Evolutionary conservation across 2,113 vertebrate genomes (phyloP).

Genomic region (Sclerurus mexicanus): DNA sequence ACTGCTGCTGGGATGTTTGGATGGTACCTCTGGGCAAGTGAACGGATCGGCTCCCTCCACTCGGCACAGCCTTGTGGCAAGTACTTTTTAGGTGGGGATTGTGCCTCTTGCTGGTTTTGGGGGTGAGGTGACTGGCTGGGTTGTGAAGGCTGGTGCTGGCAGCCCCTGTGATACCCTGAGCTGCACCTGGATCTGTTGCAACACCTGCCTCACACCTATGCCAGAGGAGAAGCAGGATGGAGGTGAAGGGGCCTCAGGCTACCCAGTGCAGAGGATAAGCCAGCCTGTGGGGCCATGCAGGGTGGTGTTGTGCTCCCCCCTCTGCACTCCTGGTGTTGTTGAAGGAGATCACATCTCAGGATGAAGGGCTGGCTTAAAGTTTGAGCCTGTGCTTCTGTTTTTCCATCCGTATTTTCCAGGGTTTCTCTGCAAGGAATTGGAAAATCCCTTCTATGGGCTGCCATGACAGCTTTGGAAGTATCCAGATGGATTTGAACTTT

Average conservation of each 20-base stretch:
- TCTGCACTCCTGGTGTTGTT: accelerated
- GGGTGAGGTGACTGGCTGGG: background rate
- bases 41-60: background rate
- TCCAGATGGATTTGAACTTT: slow-evolving; percentile 21
- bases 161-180: background rate
- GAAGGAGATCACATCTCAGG: background rate
- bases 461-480: background rate
- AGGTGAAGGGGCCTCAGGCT: background rate
- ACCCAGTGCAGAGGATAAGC: background rate
- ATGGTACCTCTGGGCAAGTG: background rate
- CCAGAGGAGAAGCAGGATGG: background rate
- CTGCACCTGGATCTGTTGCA: background rate
- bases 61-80: background rate
- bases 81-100: background rate
- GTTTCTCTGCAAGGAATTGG: background rate
- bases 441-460: background rate
- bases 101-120: background rate
- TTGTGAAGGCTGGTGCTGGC: background rate
- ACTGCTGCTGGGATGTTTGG: background rate
- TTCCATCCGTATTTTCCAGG: background rate
- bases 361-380: background rate
- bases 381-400: background rate
- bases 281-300: background rate
- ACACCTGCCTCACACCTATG: background rate
- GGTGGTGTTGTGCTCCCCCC: background rate